Evolutionary conservation across 1,140 invertebrate species (phyloP).

Genomic region (Trypoxylus dichotomus): DNA sequence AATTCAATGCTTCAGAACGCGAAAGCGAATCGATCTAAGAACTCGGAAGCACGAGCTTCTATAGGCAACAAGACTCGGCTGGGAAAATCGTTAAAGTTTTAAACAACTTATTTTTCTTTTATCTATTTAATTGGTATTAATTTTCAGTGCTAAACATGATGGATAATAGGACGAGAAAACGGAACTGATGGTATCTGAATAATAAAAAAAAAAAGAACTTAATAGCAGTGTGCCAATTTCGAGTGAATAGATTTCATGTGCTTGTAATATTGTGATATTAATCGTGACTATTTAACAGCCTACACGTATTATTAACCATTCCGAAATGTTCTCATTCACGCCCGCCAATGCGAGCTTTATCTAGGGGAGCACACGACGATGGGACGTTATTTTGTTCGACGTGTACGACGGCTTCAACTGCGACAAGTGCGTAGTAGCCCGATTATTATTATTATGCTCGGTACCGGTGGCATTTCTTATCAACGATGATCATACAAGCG

Average conservation of each 20-base stretch:
- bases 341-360: not conserved
- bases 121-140: not conserved
- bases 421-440: not conserved
- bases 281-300: too few relatives aligned
- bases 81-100: not conserved
- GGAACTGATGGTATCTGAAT: not conserved
- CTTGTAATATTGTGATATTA: too few relatives aligned
- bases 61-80: not conserved
- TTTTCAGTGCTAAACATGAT: not conserved
- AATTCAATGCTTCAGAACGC: not conserved
- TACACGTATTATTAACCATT: not conserved
- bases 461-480: not conserved
- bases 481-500: constrained; percentile 15
- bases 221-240: not conserved
- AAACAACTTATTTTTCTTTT: not conserved
- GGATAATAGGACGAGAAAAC: not conserved
- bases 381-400: not conserved
- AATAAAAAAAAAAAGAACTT: not conserved
- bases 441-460: not conserved
- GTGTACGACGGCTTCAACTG: not conserved
- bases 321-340: not conserved
- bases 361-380: not conserved
- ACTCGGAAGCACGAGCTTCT: not conserved
- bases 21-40: not conserved
- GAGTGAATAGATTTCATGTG: not conserved